Base-by-base conservation (phyloP, 2,797 vertebrate species). In the Enteromius mattozi region DNA sequence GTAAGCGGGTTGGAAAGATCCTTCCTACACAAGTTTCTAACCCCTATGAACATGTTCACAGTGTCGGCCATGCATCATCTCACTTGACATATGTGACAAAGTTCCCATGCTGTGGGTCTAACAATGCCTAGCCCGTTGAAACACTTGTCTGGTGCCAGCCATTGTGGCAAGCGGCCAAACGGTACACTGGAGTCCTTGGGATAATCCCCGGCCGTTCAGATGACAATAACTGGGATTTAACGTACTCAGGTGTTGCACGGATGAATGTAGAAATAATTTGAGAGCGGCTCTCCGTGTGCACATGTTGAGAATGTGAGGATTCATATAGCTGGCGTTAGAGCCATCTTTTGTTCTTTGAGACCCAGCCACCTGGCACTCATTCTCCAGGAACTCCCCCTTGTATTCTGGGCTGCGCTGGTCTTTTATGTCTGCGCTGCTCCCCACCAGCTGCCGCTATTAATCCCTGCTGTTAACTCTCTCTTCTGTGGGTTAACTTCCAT, bases 361-460 rank as follows among this genome's bases (percentile, higher is more conserved):
- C 78, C 89, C 83, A 86, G 90, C 94, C 95, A 95, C 94, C 95
- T 96, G 95, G 92, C 93, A 91, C 88, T 89, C 91, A 87, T 91
- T 90, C 93, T 91, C 83, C 87, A 89, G 92, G 85, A 93, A 93
- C 94, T 94, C 94, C 94, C 94, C 92, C 91, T 90, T 88, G 91
- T 90, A 92, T 95, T 95, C 91, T 93, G 89, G 87, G 87, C 89
- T 87, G 79, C 86, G 63, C 90, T 89, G 85, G 81, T 88, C 90
- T 89, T 91, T 93, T 92, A 89, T 92, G 90, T 93, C 88, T 79
- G 7, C 4, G 14, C 88, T 82, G 86, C 86, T 91, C 90, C 89
- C 88, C 78, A 89, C 93, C 95, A 95, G 94, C 95, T 95, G 94
- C 91, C 89, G 88, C 88, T 86, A 81, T 89, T 85, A 85, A 91